Conservation (phyloP, 37 sponge, comb jelly and placozoan species). For the Spongilla lacustris region DNA sequence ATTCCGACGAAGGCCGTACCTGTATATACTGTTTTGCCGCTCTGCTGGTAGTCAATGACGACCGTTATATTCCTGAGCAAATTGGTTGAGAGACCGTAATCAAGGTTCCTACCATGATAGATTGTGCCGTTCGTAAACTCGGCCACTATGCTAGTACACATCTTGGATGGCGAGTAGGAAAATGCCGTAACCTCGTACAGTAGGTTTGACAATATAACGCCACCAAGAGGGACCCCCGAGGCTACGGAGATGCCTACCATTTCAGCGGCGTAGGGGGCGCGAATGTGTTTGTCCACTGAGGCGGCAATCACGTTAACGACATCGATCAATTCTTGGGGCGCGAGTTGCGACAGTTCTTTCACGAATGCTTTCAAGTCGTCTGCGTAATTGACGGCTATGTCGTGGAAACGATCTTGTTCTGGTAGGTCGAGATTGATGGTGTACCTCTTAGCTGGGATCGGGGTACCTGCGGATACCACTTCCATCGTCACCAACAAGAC, state of each 20-base stretch:
- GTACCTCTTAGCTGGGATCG: constrained; percentile 45
- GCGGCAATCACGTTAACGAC: constrained; percentile 39
- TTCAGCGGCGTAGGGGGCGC: neutral
- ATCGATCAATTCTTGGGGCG: constrained; percentile 44
- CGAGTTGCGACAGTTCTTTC: constrained; percentile 32
- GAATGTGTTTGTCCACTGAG: constrained; percentile 34
- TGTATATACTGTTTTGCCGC: constrained; percentile 68
- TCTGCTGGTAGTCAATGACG: constrained; percentile 77
- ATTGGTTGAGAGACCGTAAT: constrained; percentile 54
- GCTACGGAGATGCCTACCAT: constrained; percentile 51
- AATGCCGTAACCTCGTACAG: constrained; percentile 81
- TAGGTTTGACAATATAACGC: constrained; percentile 59
- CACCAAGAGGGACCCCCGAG: constrained; percentile 39
- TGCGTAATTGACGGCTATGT: constrained; percentile 48
- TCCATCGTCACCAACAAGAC: neutral
- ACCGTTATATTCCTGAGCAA: constrained; percentile 66
- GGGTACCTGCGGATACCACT: constrained; percentile 2
- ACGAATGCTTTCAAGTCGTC: constrained; percentile 11
- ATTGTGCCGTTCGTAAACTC: constrained; percentile 67
- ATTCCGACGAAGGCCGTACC: constrained; percentile 85
- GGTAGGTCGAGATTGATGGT: constrained; percentile 63
- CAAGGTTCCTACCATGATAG: constrained; percentile 91
- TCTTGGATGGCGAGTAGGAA: constrained; percentile 3
- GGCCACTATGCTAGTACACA: constrained; percentile 93
- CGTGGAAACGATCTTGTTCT: constrained; percentile 58